Evolutionary conservation across 2,113 vertebrate genomes (phyloP).

Genomic region (Amphiprion ocellaris): DNA sequence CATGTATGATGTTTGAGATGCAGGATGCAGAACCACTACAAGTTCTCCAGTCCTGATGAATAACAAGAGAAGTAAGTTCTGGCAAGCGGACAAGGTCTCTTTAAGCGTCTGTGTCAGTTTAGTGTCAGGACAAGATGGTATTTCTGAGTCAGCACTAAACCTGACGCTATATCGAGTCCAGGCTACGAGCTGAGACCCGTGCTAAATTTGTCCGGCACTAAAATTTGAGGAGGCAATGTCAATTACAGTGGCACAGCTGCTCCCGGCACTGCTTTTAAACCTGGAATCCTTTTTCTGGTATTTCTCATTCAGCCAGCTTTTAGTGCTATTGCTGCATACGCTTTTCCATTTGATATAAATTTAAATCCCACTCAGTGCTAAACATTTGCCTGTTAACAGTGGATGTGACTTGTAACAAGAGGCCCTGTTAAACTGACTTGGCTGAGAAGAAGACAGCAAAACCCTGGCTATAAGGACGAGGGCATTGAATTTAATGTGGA

Average conservation of each 20-base stretch:
- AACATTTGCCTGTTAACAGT: background rate
- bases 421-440: conserved; percentile 1
- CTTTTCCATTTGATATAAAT: background rate
- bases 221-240: conserved; percentile 72
- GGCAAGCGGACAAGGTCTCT: conserved; percentile 39
- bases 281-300: conserved; percentile 17
- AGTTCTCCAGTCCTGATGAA: background rate
- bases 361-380: background rate
- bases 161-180: conserved; percentile 70
- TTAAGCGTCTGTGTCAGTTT: conserved; percentile 56
- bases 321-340: accelerated
- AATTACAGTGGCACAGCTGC: conserved; percentile 67
- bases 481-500: conserved; percentile 53
- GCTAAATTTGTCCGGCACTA: conserved; percentile 81
- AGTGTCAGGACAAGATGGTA: conserved; percentile 64
- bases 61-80: conserved; percentile 36
- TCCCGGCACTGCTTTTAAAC: conserved; percentile 45
- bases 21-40: conserved; percentile 2
- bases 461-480: conserved; percentile 1
- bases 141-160: conserved; percentile 81
- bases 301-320: background rate
- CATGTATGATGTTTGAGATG: background rate
- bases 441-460: background rate
- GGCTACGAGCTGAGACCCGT: conserved; percentile 53
- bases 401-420: conserved; percentile 18